Conservation (phyloP, 2,888 invertebrate genomes). For the Protophormia terraenovae region DNA sequence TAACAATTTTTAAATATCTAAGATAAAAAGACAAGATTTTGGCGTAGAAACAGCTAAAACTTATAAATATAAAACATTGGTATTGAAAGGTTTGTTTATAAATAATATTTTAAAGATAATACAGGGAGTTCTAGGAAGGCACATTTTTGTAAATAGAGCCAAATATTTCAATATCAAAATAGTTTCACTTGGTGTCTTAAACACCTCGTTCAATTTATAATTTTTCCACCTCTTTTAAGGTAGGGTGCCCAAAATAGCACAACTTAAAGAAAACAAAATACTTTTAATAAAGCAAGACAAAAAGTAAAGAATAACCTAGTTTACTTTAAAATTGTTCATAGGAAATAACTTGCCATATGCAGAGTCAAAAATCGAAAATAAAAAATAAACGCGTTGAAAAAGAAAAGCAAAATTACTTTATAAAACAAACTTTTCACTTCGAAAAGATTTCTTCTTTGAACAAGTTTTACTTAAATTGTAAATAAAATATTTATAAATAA, state of each 20-base stretch:
- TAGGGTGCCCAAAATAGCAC: neutral
- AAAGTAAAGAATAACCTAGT: neutral
- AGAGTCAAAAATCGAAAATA: neutral
- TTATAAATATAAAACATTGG: too few relatives aligned
- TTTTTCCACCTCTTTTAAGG: neutral
- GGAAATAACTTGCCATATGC: conserved; percentile 33
- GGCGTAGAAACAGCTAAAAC: too few relatives aligned
- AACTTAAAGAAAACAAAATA: neutral
- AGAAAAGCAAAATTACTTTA: neutral
- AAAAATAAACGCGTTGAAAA: neutral
- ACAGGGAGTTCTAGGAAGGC: too few relatives aligned
- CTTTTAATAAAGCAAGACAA: neutral
- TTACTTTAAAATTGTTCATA: neutral
- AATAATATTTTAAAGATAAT: too few relatives aligned
- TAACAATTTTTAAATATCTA: too few relatives aligned
- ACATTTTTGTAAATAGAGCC: too few relatives aligned
- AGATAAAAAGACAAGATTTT: too few relatives aligned
- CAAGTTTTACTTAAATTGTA: neutral
- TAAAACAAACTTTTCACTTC: neutral
- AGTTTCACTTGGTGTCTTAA: too few relatives aligned
- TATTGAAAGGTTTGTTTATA: too few relatives aligned
- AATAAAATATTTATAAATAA: conserved; percentile 17
- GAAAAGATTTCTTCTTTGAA: neutral
- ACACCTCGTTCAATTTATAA: too few relatives aligned
- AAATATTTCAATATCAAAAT: too few relatives aligned